A percentile compares a stretch with the other conserved stretches of the same genome.
Conservation (phyloP, 2,888 invertebrate genomes). For the Argyra leucocephala region DNA sequence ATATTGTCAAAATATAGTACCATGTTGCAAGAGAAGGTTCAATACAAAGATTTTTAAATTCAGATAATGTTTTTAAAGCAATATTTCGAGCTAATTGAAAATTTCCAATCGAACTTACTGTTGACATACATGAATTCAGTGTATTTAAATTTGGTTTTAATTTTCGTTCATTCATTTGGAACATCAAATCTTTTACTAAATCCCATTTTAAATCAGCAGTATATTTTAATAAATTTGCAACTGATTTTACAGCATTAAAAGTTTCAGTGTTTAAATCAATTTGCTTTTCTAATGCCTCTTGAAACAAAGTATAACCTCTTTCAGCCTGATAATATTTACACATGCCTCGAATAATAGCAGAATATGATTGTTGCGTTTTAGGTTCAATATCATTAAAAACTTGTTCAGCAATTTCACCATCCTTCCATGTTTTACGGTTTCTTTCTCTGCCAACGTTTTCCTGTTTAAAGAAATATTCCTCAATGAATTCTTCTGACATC, state of each 20-base stretch:
- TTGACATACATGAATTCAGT: constrained; percentile 53
- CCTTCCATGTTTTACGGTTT: constrained; percentile 60
- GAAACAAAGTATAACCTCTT: constrained; percentile 53
- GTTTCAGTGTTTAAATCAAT: constrained; percentile 54
- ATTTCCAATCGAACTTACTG: constrained; percentile 44
- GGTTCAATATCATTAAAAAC: constrained; percentile 62
- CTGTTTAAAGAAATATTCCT: constrained; percentile 68
- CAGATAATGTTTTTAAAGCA: constrained; percentile 48
- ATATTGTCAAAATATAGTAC: constrained; percentile 59
- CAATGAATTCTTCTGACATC: constrained; percentile 58
- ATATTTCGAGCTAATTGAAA: constrained; percentile 41
- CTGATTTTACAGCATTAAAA: constrained; percentile 59
- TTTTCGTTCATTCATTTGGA: constrained; percentile 52
- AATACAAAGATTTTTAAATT: constrained; percentile 58
- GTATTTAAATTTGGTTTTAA: constrained; percentile 58
- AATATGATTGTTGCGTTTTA: constrained; percentile 61
- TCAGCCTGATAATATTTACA: constrained; percentile 63
- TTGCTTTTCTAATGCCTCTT: constrained; percentile 57
- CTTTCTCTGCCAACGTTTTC: constrained; percentile 43
- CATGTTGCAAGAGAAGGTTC: constrained; percentile 68
- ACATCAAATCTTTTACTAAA: constrained; percentile 52
- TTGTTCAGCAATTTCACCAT: constrained; percentile 63
- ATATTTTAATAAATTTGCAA: constrained; percentile 56
- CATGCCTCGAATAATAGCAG: constrained; percentile 73
- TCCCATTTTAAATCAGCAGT: constrained; percentile 54